These are phyloP conservation scores for Sceloporus undulatus DNA, from an alignment of 2,113 vertebrate species.

Conservation along the genomic window DNA sequence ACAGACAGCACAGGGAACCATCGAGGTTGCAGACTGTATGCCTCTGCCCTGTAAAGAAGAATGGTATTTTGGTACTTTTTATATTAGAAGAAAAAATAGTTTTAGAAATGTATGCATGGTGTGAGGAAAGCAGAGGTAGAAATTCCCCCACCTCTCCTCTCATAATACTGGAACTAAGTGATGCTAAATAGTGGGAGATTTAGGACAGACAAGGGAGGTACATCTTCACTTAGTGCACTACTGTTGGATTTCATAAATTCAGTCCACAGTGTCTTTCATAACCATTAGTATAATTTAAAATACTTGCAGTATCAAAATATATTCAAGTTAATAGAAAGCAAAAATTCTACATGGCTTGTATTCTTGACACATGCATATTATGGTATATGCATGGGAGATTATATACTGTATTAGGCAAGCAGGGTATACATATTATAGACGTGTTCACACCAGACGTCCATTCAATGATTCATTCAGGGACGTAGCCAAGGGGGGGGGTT, in stretches of 20 bases:
- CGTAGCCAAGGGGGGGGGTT: no score
- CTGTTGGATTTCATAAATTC: background rate
- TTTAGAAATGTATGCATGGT: no score
- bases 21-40: no score
- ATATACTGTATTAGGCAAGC: background rate
- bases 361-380: background rate
- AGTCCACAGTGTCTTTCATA: background rate
- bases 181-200: background rate
- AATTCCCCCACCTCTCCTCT: no score
- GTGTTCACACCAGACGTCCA: background rate
- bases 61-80: no score
- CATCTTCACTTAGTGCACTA: background rate
- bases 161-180: no score
- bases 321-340: background rate
- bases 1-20: no score
- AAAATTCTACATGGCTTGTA: background rate
- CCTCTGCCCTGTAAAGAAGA: no score
- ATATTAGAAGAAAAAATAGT: no score
- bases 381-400: background rate
- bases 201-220: background rate
- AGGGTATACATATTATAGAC: constrained; percentile 4
- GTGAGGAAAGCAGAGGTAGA: no score
- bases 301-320: background rate
- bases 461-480: constrained; percentile 9
- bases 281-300: background rate